Evolutionary conservation across 2,888 invertebrate genomes (phyloP).

Genomic region (Plusia festucae): DNA sequence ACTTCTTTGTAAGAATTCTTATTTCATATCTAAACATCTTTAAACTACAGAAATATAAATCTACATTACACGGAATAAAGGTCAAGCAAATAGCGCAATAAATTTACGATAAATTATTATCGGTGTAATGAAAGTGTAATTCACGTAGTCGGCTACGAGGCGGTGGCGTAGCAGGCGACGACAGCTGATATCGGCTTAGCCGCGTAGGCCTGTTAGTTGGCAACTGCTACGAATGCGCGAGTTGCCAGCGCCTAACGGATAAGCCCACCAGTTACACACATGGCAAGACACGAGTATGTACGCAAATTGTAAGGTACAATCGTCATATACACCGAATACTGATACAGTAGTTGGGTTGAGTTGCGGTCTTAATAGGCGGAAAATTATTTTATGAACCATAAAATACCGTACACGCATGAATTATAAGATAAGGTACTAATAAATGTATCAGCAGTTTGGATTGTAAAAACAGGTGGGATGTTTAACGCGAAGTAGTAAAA

Average conservation of each 20-base stretch:
- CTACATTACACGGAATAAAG: conserved; percentile 14
- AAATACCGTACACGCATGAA: conserved; percentile 44
- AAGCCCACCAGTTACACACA: conserved; percentile 69
- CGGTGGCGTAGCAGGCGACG: conserved; percentile 71
- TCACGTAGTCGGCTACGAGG: conserved; percentile 70
- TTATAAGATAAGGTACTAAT: conserved; percentile 46
- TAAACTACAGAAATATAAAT: conserved; percentile 13
- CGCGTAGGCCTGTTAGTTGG: conserved; percentile 80
- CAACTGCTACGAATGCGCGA: conserved; percentile 81
- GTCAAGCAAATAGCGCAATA: conserved; percentile 25
- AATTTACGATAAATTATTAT: conserved; percentile 44
- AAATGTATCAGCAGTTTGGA: conserved; percentile 54
- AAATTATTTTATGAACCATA: conserved; percentile 57
- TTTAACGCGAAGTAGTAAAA: conserved; percentile 24
- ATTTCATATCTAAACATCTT: conserved; percentile 3
- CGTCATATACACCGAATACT: conserved; percentile 16
- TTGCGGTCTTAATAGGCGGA: conserved; percentile 48
- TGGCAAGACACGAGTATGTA: conserved; percentile 59
- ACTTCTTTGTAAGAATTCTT: background rate
- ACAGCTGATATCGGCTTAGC: conserved; percentile 78
- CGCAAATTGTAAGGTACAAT: conserved; percentile 31
- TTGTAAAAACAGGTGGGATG: conserved; percentile 45
- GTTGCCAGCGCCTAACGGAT: conserved; percentile 79
- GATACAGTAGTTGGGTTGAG: conserved; percentile 33
- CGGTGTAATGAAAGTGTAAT: conserved; percentile 52